Evolutionary conservation across 2,113 vertebrate species (phyloP), one percentile per base, ranked within the genome.

Genomic region (Rallus limicola): DNA sequence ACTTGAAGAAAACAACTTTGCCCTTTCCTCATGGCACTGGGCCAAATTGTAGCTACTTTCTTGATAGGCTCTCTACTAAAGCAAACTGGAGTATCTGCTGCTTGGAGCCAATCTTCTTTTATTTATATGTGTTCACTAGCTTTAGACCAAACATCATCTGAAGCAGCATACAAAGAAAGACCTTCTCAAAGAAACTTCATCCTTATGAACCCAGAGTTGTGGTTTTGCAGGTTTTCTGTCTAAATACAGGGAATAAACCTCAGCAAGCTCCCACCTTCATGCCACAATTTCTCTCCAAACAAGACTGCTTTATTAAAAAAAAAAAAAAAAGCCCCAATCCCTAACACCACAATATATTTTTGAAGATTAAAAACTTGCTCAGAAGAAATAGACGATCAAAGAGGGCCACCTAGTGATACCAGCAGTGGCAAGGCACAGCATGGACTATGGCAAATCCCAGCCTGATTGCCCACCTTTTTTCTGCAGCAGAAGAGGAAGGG

Each of bases 331-430:
- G 0, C 21, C 26, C 3, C 10, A 52, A 28, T 79, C 6, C 6
- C 8, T 58, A 74, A 18, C 11, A n/a, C 8, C 20, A 7, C 15
- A 71, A 33, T 92, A 44, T 69, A 33, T 63, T 36, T 82, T 88
- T 95, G 78, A 88, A 81, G 86, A 93, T 36, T 63, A 88, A 94
- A 96, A 88, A 15, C 17, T 63, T 82, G 2, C 14, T 88, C 36
- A 29, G 50, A 83, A 81, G 36, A 77, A 82, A 46, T 4, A 58
- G 38, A 2, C 42, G 42, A 52, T 65, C 36, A 62, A 74, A 69
- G 20, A 86, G 90, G 68, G 71, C 82, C 88, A 83, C 40, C 88
- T 95, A 92, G 92, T 81, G 91, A 90, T 48, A 18, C 11, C 36
- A 62, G 15, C 40, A 53, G 21, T 1, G 21, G n/a, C 21, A 36